phyloP scores from a whole-genome alignment of 1,140 invertebrate genomes.

The Meloidogyne chitwoodi region DNA sequence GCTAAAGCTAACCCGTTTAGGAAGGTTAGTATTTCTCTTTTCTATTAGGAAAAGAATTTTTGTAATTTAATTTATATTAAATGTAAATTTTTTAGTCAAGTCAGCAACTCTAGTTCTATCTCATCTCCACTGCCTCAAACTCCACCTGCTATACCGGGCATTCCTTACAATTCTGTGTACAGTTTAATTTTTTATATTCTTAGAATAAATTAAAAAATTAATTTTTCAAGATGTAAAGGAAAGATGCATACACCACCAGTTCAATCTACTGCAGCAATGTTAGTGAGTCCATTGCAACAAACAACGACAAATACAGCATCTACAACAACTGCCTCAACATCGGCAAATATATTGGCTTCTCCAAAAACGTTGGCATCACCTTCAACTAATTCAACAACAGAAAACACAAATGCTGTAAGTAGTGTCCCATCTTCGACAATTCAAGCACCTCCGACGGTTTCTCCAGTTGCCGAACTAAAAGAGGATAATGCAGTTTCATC shows the following conservation, averaged over 20 bases:
- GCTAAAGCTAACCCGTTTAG: slow-evolving; percentile 31
- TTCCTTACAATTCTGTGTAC: slow-evolving; percentile 60
- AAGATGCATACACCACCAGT: slow-evolving; percentile 21
- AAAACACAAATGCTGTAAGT: neutral
- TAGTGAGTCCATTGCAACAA: slow-evolving; percentile 39
- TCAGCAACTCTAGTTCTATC: slow-evolving; percentile 35
- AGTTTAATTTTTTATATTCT: neutral
- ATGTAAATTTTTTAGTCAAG: slow-evolving; percentile 42
- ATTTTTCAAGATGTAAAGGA: slow-evolving; percentile 15
- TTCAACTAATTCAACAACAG: neutral
- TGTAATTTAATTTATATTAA: too few relatives aligned
- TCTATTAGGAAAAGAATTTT: too few relatives aligned
- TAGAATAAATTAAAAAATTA: too few relatives aligned
- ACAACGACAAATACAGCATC: slow-evolving; percentile 16
- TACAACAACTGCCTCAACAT: slow-evolving; percentile 3
- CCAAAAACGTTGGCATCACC: neutral
- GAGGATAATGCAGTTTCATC: slow-evolving; percentile 5
- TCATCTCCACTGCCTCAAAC: slow-evolving; percentile 51
- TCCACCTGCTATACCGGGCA: slow-evolving; percentile 63
- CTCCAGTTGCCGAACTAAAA: neutral
- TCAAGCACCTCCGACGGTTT: neutral
- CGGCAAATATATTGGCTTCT: neutral
- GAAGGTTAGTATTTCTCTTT: neutral
- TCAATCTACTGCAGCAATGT: slow-evolving; percentile 19
- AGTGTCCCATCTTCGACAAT: neutral